Percentiles rank a stretch among this genome's conserved stretches.
Conservation (phyloP, 1,140 invertebrate genomes). For the Cyphomyrmex costatus region DNA sequence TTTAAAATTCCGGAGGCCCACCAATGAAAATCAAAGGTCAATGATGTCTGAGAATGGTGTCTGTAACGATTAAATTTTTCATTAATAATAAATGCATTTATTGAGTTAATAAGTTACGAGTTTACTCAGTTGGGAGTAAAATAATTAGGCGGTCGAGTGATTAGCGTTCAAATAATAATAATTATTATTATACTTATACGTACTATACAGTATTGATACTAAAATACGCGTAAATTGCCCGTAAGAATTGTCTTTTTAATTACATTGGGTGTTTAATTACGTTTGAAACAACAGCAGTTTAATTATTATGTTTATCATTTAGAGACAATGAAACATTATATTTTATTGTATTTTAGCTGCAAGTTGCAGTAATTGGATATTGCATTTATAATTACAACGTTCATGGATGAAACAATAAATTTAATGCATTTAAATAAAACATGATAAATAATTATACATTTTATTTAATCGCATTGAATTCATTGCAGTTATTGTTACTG, state of each 20-base stretch:
- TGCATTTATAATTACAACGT: constrained; percentile 50
- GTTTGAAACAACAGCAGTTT: constrained; percentile 48
- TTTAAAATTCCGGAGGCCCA: constrained; percentile 23
- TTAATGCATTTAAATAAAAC: constrained; percentile 55
- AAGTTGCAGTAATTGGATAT: constrained; percentile 44
- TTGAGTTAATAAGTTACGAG: constrained; percentile 41
- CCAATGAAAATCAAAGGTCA: constrained; percentile 18
- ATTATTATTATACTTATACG: constrained; percentile 30
- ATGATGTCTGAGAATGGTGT: constrained; percentile 4
- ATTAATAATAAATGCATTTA: constrained; percentile 16
- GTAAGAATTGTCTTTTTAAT: constrained; percentile 59
- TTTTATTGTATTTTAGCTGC: constrained; percentile 30
- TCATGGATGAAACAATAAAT: constrained; percentile 39
- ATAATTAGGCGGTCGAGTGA: constrained; percentile 43
- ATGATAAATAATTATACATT: constrained; percentile 26
- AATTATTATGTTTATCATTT: constrained; percentile 58
- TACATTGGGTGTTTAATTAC: constrained; percentile 42
- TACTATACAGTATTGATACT: not conserved
- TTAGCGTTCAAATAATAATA: constrained; percentile 42
- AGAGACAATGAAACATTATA: constrained; percentile 48
- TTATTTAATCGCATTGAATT: constrained; percentile 20
- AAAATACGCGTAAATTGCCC: constrained; percentile 40
- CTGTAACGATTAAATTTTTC: constrained; percentile 12
- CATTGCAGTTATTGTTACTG: not conserved
- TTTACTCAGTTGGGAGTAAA: constrained; percentile 39